Evolutionary conservation across 2,797 vertebrate genomes (phyloP).

Genomic region (Rhinella marina): DNA sequence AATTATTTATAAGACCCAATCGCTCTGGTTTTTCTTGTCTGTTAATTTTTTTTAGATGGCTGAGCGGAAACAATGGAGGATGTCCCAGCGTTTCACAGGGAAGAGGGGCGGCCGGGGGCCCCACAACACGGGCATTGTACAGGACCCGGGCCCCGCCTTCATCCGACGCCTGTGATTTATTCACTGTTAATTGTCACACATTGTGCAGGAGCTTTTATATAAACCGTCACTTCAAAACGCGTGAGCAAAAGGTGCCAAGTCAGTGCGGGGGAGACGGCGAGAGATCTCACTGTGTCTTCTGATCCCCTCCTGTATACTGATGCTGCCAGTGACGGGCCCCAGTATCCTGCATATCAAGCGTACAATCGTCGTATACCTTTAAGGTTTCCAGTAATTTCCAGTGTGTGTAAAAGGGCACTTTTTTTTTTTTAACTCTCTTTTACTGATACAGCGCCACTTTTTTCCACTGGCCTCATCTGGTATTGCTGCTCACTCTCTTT

Average conservation of each 20-base stretch:
- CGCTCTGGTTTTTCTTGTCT: neutral
- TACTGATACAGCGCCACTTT: too few relatives aligned
- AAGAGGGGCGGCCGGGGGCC: neutral
- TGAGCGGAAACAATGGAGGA: slow-evolving; percentile 29
- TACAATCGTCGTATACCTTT: too few relatives aligned
- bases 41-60: slow-evolving; percentile 16
- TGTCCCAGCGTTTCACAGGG: slow-evolving; percentile 19
- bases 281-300: neutral
- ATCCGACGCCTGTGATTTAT: neutral
- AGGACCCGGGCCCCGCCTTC: neutral
- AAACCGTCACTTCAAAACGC: neutral
- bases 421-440: too few relatives aligned
- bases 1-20: slow-evolving; percentile 59
- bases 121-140: slow-evolving; percentile 33
- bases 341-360: too few relatives aligned
- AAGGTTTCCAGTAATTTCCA: too few relatives aligned
- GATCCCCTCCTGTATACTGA: neutral
- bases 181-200: neutral
- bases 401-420: too few relatives aligned
- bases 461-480: too few relatives aligned
- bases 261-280: neutral
- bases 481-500: too few relatives aligned
- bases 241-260: neutral
- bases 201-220: neutral
- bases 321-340: neutral